Evolutionary conservation across 1,140 invertebrate genomes (phyloP).

Genomic region (Drosophila dunni): DNA sequence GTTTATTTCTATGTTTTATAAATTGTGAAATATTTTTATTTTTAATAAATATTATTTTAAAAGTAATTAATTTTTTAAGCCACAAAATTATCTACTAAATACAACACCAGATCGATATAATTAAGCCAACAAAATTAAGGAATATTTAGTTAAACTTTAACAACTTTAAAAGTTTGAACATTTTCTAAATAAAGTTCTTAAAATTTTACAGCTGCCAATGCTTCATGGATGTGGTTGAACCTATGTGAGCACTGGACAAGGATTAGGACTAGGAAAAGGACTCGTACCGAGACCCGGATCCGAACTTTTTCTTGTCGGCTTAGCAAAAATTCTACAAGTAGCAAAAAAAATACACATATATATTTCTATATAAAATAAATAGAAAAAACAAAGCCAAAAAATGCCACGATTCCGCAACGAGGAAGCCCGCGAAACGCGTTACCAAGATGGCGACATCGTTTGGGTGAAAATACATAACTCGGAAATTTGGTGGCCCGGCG

Average conservation of each 20-base stretch:
- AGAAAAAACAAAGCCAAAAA: background rate
- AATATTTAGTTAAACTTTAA: background rate
- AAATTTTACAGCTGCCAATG: slow-evolving; percentile 22
- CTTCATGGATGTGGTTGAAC: slow-evolving; percentile 18
- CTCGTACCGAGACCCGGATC: slow-evolving; percentile 5
- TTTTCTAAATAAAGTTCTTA: background rate
- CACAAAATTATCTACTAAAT: too few species aligned
- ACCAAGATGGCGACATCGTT: slow-evolving; percentile 90
- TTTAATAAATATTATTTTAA: too few species aligned
- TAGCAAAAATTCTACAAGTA: background rate
- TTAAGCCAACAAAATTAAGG: too few species aligned
- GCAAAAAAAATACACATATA: background rate
- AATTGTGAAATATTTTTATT: too few species aligned
- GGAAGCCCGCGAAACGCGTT: slow-evolving; percentile 66
- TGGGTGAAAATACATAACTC: slow-evolving; percentile 90
- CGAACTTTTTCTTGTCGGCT: background rate
- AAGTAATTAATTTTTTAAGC: too few species aligned
- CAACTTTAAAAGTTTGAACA: background rate
- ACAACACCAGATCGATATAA: too few species aligned
- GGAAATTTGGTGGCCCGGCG: slow-evolving; percentile 91
- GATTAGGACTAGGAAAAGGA: slow-evolving; percentile 26
- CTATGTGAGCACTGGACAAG: slow-evolving; percentile 17
- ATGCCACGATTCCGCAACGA: slow-evolving; percentile 66
- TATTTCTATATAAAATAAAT: background rate
- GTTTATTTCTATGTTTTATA: too few species aligned